Conservation (phyloP, 2,797 vertebrate species). For the Poecilia picta region DNA sequence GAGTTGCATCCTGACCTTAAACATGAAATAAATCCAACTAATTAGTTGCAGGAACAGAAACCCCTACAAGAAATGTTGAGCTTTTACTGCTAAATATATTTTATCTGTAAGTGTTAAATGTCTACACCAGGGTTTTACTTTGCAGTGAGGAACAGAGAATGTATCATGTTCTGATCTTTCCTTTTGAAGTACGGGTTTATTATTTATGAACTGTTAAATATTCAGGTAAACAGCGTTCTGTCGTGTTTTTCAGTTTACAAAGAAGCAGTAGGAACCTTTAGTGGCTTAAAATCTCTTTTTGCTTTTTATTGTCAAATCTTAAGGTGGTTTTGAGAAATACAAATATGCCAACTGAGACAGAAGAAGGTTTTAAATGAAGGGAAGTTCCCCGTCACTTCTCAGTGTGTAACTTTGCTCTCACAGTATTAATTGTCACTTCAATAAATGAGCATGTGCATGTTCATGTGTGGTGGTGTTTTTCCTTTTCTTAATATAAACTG, state of each 20-base stretch:
- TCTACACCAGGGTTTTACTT: slow-evolving; percentile 36
- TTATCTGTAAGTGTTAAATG: slow-evolving; percentile 32
- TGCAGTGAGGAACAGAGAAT: slow-evolving; percentile 50
- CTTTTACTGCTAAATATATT: slow-evolving; percentile 22
- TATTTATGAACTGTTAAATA: slow-evolving; percentile 38
- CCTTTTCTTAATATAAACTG: background rate
- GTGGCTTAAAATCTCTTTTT: slow-evolving; percentile 28
- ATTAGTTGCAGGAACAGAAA: slow-evolving; percentile 10
- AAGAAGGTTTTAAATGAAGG: slow-evolving; percentile 34
- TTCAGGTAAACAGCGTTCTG: slow-evolving; percentile 45
- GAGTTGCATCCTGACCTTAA: slow-evolving; percentile 43
- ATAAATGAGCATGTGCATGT: slow-evolving; percentile 81
- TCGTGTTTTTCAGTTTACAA: slow-evolving; percentile 36
- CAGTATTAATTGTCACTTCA: slow-evolving; percentile 59
- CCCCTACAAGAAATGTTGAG: slow-evolving; percentile 21
- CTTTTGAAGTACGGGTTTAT: slow-evolving; percentile 50
- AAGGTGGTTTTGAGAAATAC: slow-evolving; percentile 2
- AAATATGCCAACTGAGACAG: slow-evolving; percentile 27
- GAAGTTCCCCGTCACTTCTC: slow-evolving; percentile 30
- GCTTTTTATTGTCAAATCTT: slow-evolving; percentile 12
- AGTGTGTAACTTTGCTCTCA: slow-evolving; percentile 51
- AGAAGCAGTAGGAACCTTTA: slow-evolving; percentile 37
- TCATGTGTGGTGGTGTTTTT: slow-evolving; percentile 26
- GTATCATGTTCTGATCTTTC: slow-evolving; percentile 56
- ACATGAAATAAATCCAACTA: slow-evolving; percentile 23